Base-by-base conservation (phyloP, 92 coral and sea anemone genomes). In the Heliopora coerulea region DNA sequence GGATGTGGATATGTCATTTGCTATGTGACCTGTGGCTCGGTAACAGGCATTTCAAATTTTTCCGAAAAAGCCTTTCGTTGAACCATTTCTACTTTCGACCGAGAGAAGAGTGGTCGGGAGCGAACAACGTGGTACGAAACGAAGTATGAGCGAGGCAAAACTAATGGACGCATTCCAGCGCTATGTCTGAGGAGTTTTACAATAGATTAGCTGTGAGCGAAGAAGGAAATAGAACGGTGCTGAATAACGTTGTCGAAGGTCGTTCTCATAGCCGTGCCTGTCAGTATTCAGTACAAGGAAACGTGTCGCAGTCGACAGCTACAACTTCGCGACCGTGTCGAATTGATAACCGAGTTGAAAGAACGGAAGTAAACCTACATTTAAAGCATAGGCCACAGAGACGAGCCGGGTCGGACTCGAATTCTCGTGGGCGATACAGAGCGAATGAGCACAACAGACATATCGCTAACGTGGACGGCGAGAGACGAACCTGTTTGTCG, bases 1-100 rank as follows among this genome's bases (percentile, higher is more conserved):
- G 77, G 77, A 70, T 70, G 77, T 70, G 62, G 61, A 54, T 70
- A 70, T 70, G 77, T 70, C 77, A 70, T 63, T 70, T 70, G 77
- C 54, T 52, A 70, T 70, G 62, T 70, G 63, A 70, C 77, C 57
- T 62, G 56, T 70, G 48, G 33, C 77, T 32, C 49, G 41, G 31
- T 40, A 42, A 57, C 62, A 54, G 42, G 61, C 63, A 28, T 49
- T 70, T 70, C 33, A 46, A 29, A 70, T 70, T 70, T 11, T 50
- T 33, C 63, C 54, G n/a, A 48, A 20, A 37, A 33, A 29, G 20
- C 54, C 62, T 31, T 27, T 54, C 31, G 56, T 32, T 24, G 31
- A 32, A 54, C 33, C 44, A 23, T 52, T 52, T 54, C 25, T 62
- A 39, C 35, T 28, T 27, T 52, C 34, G 21, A n/a, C 63, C 6